Evolutionary conservation across 2,797 vertebrate genomes (phyloP).

Genomic region (Discoglossus pictus): DNA sequence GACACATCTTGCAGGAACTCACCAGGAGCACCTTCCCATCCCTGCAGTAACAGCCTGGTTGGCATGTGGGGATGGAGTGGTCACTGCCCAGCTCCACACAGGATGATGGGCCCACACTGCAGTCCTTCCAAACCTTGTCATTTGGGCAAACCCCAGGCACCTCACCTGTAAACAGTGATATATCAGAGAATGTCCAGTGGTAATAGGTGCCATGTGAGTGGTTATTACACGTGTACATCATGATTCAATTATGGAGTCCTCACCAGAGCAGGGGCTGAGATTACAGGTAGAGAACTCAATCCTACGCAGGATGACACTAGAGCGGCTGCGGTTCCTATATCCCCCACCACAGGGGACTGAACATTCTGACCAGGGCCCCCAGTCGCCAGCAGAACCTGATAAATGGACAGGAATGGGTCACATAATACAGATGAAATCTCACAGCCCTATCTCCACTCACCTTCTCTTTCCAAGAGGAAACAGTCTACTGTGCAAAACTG

Average conservation of each 20-base stretch:
- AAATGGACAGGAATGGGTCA: neutral
- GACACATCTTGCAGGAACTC: slow-evolving; percentile 3
- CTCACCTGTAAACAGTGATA: slow-evolving; percentile 62
- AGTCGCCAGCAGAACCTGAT: slow-evolving; percentile 70
- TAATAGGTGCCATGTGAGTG: no score
- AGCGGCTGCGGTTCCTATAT: slow-evolving; percentile 77
- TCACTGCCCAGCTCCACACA: slow-evolving; percentile 73
- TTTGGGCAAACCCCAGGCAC: slow-evolving; percentile 64
- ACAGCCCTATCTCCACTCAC: no score
- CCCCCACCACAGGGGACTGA: slow-evolving; percentile 85
- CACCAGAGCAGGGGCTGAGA: slow-evolving; percentile 77
- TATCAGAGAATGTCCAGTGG: no score
- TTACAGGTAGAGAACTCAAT: slow-evolving; percentile 81
- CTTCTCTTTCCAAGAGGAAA: no score
- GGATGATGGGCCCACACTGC: slow-evolving; percentile 68
- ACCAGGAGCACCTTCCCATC: slow-evolving; percentile 72
- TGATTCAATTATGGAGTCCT: slow-evolving; percentile 7
- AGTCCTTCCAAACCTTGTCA: slow-evolving; percentile 75
- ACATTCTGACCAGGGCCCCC: slow-evolving; percentile 80
- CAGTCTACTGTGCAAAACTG: no score
- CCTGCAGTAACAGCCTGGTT: slow-evolving; percentile 79
- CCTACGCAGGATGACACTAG: slow-evolving; percentile 63
- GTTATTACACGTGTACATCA: no score
- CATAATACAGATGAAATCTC: neutral
- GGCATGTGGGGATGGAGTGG: slow-evolving; percentile 63